phyloP scores from a whole-genome alignment of 2,888 invertebrate species.

The Sminthurides aquaticus region DNA sequence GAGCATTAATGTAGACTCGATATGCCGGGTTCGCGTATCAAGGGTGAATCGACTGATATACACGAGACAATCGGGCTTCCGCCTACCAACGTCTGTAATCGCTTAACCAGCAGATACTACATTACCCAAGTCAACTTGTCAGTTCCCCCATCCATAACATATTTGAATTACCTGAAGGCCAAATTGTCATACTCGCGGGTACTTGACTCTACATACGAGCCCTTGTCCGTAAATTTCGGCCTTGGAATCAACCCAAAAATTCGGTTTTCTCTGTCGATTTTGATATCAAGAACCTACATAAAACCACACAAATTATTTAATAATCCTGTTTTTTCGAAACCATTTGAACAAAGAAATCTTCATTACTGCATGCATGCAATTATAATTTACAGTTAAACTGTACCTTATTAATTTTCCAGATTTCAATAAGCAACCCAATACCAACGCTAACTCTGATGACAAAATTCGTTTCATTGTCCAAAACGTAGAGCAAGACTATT shows the following conservation, averaged over 20 bases:
- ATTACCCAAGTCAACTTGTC: too few relatives aligned
- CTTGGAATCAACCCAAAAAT: constrained; percentile 72
- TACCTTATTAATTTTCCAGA: constrained; percentile 97
- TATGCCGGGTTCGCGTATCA: too few relatives aligned
- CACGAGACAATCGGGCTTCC: too few relatives aligned
- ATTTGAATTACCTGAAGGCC: constrained; percentile 76
- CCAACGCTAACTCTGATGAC: constrained; percentile 90
- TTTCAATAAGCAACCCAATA: constrained; percentile 87
- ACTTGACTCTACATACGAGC: constrained; percentile 89
- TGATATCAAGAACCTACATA: constrained; percentile 65
- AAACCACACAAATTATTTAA: too few relatives aligned
- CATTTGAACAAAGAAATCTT: too few relatives aligned
- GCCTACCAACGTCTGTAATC: too few relatives aligned
- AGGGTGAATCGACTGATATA: too few relatives aligned
- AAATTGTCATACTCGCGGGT: constrained; percentile 89
- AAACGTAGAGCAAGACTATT: constrained; percentile 88
- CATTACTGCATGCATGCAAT: too few relatives aligned
- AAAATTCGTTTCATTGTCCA: constrained; percentile 97
- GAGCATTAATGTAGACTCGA: too few relatives aligned
- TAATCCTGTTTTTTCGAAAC: too few relatives aligned
- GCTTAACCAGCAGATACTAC: too few relatives aligned
- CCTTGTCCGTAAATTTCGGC: constrained; percentile 80
- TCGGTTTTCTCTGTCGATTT: constrained; percentile 64
- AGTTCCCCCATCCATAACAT: too few relatives aligned
- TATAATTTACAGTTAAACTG: neutral